Base-by-base conservation (phyloP, 2,888 invertebrate species). In the Agriotes lineatus region DNA sequence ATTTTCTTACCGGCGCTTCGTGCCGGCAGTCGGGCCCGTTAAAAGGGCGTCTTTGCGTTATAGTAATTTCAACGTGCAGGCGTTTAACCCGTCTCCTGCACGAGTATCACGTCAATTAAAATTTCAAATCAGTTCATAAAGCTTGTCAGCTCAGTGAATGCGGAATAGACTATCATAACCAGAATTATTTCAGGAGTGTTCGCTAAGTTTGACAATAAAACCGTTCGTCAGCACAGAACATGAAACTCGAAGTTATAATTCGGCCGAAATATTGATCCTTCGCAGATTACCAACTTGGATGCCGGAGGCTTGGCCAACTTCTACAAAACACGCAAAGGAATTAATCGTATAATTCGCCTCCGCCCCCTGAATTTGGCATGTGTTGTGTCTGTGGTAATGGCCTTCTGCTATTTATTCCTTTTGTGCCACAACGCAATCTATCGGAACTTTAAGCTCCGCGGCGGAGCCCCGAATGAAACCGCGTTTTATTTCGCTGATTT, bases 171-270 rank as follows among this genome's bases (percentile, higher is more conserved):
- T 67, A 69, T 69, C 67, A 65, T 67, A 58, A 58, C 63, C 67
- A 56, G 69, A 69, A 73, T 73, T 71, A 72, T 73, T 73, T 73
- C 67, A 62, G 63, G 50, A 71, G 56, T 30, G 67, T 67, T 70
- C 66, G 57, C 68, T 70, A 74, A 74, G 72, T 75, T 75, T 70
- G 69, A 72, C 73, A 70, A 74, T 75, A 75, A 74, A 73, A 71
- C 71, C 65, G 72, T 72, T 74, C 71, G 71, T 75, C 74, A 74
- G 73, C 70, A 67, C 70, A 72, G 72, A 70, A 70, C 73, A 73
- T 72, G 72, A 72, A 72, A 73, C 68, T 67, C 57, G 35, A 62
- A 64, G 69, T 65, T 66, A 66, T 66, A 69, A 60, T 69, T 69
- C 69, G 64, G 60, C 39, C 44, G 67, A 63, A 67, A 69, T 73